A percentile compares a stretch with the other conserved stretches of the same genome.
These are phyloP conservation scores for Stomatorhinus ivindoensis DNA, from an alignment of 2,113 vertebrate genomes.

Conservation along the genomic window DNA sequence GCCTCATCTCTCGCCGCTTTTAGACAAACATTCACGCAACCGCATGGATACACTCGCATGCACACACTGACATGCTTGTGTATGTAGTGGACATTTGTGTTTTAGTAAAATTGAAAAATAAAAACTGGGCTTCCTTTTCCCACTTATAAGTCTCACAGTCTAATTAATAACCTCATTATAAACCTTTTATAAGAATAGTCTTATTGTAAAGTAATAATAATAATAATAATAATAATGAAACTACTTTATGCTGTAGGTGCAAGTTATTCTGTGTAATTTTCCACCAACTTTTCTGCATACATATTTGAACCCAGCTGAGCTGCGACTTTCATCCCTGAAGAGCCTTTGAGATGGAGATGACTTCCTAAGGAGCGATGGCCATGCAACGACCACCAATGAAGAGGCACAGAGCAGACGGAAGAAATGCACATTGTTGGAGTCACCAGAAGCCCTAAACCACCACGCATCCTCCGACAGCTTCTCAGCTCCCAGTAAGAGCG, in stretches of 20 bases:
- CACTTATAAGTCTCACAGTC: not conserved
- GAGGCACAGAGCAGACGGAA: not conserved
- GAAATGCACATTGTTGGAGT: not conserved
- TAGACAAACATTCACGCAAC: not conserved
- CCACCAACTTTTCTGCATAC: not conserved
- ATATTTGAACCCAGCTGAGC: not conserved
- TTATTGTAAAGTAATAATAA: not conserved
- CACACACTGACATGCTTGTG: not conserved
- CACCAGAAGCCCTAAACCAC: not conserved
- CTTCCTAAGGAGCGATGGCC: not conserved
- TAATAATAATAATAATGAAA: not conserved
- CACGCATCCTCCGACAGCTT: not conserved
- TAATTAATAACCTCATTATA: not conserved
- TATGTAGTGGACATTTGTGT: not conserved
- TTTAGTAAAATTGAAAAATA: not conserved
- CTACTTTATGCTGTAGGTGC: not conserved
- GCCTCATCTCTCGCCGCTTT: not conserved
- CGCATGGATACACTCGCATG: constrained; percentile 4
- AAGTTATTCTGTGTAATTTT: not conserved
- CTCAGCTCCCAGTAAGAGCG: not conserved
- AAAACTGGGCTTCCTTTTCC: not conserved
- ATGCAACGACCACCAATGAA: not conserved
- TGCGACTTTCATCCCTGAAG: not conserved
- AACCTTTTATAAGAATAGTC: not conserved
- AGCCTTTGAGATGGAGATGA: not conserved